Evolutionary conservation across 1,140 invertebrate species (phyloP), one percentile per base, ranked within the genome.

Genomic region (Homarus americanus): DNA sequence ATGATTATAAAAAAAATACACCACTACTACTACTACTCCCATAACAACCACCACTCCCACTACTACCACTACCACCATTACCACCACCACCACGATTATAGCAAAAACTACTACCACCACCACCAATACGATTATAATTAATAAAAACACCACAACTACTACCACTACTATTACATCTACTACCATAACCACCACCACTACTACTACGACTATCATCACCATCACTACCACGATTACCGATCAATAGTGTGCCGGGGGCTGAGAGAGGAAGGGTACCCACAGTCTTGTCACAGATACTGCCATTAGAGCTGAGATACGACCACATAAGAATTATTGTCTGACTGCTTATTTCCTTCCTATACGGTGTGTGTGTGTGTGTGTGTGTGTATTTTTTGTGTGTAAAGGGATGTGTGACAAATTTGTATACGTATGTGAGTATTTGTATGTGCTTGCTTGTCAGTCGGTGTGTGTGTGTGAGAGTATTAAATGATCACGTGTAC

Each of bases 221-320:
- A 63, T 12, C 10, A 63, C 53, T 24, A 15, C 24, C 53, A 72
- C 66, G 4, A 72, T 12, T 28, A 28, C 63, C 63, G 63, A 69
- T 69, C 63, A 69, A 69, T 69, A 32, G 63, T n/a, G n/a, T n/a
- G n/a, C 58, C 58, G 12, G 24, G 58, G 15, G 24, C 15, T 4
- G 63, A 69, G 1, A 28, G 63, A 32, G 63, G 7, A 5, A 4
- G 5, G 63, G n/a, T 69, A 28, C 63, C 63, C n/a, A 32, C 17
- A 69, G 24, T 4, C 7, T 69, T 32, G 63, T 32, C 63, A 32
- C n/a, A 24, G 63, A 69, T 24, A 69, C n/a, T 5, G 28, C 63
- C 63, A 69, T 69, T 69, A 69, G 5, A 24, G n/a, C n/a, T 69
- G 63, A 69, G 63, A 69, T 69, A 69, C 63, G 63, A 28, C n/a